Conservation (phyloP, 2,113 vertebrate species). For the Arvicanthis niloticus region DNA sequence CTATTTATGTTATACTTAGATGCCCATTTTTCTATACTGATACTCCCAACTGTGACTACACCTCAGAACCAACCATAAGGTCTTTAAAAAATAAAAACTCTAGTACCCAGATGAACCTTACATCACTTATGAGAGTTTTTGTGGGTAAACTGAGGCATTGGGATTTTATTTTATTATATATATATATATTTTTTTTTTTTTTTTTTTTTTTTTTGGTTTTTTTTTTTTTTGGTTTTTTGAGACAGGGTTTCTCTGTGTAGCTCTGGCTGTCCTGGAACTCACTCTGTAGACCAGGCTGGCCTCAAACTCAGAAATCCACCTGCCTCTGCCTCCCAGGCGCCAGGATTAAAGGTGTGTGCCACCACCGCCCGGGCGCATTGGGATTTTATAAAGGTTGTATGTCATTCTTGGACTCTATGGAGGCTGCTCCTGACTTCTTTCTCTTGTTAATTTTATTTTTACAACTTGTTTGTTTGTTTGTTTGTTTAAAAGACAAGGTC, state of each 20-base stretch:
- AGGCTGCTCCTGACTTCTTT: slow-evolving; percentile 52
- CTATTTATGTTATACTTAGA: slow-evolving; percentile 36
- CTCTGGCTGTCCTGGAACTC: too few species aligned
- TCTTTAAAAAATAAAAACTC: not conserved
- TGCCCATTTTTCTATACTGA: not conserved
- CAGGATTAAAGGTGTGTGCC: too few species aligned
- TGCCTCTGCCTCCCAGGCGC: too few species aligned
- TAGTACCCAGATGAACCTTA: not conserved
- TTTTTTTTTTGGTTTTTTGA: too few species aligned
- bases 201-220: too few species aligned
- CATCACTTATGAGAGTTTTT: slow-evolving; percentile 48
- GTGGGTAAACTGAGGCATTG: not conserved
- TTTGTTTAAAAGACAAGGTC: not conserved
- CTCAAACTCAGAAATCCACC: too few species aligned
- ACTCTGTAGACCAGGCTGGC: too few species aligned
- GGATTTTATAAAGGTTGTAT: slow-evolving; percentile 31
- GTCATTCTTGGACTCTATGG: slow-evolving; percentile 44
- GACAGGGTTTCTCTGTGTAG: too few species aligned
- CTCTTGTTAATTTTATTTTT: not conserved
- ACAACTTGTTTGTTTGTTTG: not conserved
- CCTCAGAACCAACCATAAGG: not conserved
- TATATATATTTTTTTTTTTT: too few species aligned
- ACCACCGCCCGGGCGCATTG: too few species aligned
- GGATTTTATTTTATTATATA: too few species aligned
- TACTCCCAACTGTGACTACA: slow-evolving; percentile 1